Evolutionary conservation across 2,113 vertebrate species (phyloP), one percentile per base, ranked within the genome.

Genomic region (Poeciliopsis prolifica): DNA sequence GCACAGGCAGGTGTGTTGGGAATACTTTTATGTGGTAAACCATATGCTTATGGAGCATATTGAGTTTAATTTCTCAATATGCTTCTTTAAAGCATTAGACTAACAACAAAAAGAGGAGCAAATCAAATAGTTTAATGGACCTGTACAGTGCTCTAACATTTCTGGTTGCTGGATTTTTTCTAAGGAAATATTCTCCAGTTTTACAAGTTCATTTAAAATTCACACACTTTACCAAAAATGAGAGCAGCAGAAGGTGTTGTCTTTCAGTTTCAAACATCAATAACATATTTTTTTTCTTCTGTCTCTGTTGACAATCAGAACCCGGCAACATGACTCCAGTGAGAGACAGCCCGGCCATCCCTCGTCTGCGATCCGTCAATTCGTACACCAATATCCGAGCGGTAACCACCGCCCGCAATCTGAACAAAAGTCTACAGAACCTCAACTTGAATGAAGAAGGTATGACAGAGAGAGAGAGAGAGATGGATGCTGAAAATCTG

Each of bases 341-440:
- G 82, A 94, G 96, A 54, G 98, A 99, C 44, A 95, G 96, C 67
- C 97, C 97, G 0, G 97, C 96, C 72, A 95, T 97, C 4, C 97
- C 97, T 0, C 94, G 97, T 2, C 94, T 99, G 62, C 95, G 98
- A n/a, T 95, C 98, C 0, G 98, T 99, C 86, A 99, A 98, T 94
- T 99, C 98, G 77, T 99, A 99, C 4, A 97, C 98, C n/a, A 99
- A 99, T 92, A 98, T 99, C 84, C 95, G 98, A 2, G 95, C 97
- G 0, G 97, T 96, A 0, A 96, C 96, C 87, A 96, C 95, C 0
- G 95, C 95, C 2, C 93, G 98, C 74, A 98, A 93, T 94, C 91
- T 99, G 80, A 99, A 99, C 94, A 99, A 99, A 87, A 98, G 97
- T 83, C 79, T 99, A 83, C 98, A 99, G 94, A 99, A 99, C 91